Percentiles rank a stretch among this genome's conserved stretches.
Conservation (phyloP, 1,140 invertebrate species). For the Pseudomyrmex gracilis region DNA sequence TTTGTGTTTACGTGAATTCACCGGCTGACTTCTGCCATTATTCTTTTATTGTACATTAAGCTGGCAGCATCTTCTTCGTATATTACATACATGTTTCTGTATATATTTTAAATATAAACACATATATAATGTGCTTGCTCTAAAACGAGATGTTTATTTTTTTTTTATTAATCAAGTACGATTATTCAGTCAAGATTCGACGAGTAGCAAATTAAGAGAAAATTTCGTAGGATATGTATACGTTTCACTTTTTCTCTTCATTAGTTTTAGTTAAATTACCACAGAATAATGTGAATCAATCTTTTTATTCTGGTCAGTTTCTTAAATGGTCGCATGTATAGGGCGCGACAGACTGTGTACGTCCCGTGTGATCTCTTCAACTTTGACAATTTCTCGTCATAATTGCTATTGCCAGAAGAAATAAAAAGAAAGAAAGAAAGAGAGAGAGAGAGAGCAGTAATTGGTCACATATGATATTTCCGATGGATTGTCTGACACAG, state of each 20-base stretch:
- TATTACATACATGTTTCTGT: neutral
- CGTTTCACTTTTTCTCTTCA: neutral
- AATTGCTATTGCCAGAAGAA: neutral
- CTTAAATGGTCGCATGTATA: neutral
- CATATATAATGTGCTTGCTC: neutral
- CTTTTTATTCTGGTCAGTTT: conserved; percentile 5
- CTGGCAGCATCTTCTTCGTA: neutral
- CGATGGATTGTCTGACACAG: neutral
- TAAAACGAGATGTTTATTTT: neutral
- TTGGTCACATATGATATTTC: neutral
- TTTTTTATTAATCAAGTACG: neutral
- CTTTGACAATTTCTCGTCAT: conserved; percentile 16
- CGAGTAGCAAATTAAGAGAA: neutral
- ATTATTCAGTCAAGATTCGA: neutral
- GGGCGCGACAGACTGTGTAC: neutral
- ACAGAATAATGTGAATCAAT: conserved; percentile 5
- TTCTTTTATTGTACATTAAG: neutral
- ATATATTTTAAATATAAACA: neutral
- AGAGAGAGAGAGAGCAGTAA: neutral
- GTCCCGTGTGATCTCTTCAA: neutral
- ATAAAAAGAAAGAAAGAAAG: neutral
- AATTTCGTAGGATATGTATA: neutral
- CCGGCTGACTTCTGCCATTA: neutral
- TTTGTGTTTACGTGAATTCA: conserved; percentile 12
- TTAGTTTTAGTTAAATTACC: neutral